These are phyloP conservation scores for Pantherophis alleghaniensis DNA, from an alignment of 2,797 vertebrate genomes.

Conservation along the genomic window DNA sequence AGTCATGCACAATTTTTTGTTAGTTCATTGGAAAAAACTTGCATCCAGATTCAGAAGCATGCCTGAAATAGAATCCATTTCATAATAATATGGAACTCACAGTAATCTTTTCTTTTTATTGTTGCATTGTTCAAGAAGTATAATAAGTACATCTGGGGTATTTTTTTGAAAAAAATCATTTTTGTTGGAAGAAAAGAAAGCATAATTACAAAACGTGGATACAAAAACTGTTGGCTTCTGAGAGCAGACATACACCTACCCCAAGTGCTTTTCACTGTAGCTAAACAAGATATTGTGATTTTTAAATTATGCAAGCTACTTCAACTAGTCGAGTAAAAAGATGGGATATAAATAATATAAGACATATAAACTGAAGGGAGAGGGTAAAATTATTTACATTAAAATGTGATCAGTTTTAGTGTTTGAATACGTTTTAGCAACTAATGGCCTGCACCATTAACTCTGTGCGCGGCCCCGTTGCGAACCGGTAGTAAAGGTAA, in stretches of 20 bases:
- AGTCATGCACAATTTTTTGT: background rate
- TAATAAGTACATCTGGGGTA: background rate
- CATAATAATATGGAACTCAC: background rate
- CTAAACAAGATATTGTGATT: background rate
- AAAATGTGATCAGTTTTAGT: background rate
- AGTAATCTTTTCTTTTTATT: background rate
- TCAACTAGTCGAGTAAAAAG: background rate
- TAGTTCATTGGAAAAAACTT: background rate
- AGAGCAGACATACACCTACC: background rate
- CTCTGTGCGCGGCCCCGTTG: background rate
- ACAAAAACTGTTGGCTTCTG: background rate
- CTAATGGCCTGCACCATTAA: background rate
- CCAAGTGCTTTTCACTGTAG: constrained; percentile 53
- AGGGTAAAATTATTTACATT: background rate
- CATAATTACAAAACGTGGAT: background rate
- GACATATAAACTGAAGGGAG: background rate
- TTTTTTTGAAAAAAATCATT: background rate
- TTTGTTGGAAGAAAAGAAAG: background rate
- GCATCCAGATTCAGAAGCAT: background rate
- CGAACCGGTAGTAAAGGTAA: no score
- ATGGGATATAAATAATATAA: background rate
- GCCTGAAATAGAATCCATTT: background rate
- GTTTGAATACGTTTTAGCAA: background rate
- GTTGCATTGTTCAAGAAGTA: background rate
- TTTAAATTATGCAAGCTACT: background rate